These are phyloP conservation scores for Neelides sp. DNA, from an alignment of 1,140 invertebrate genomes.

Conservation along the genomic window DNA sequence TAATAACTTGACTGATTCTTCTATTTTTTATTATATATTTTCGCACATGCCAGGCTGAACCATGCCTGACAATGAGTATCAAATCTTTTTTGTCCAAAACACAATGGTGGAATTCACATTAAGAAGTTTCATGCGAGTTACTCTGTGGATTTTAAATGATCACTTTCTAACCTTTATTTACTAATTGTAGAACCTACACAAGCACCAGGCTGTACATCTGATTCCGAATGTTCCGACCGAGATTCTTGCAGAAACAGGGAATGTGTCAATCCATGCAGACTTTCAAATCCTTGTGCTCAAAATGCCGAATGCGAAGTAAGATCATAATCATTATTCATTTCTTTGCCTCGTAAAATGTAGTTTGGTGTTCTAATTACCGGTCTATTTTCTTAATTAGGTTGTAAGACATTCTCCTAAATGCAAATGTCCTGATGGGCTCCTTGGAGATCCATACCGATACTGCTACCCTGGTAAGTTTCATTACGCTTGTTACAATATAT, in stretches of 20 bases:
- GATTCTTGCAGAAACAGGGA: slow-evolving; percentile 57
- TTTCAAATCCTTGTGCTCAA: slow-evolving; percentile 58
- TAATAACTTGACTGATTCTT: no score
- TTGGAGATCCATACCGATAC: slow-evolving; percentile 65
- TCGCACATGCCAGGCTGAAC: no score
- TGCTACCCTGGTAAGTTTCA: slow-evolving; percentile 51
- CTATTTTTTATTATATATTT: no score
- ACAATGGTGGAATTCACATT: no score
- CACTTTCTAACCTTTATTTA: background rate
- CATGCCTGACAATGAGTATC: no score
- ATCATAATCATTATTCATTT: background rate
- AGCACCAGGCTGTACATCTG: slow-evolving; percentile 51
- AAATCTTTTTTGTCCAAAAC: no score
- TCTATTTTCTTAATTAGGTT: slow-evolving; percentile 31
- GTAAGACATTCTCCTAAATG: slow-evolving; percentile 62
- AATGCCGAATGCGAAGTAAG: slow-evolving; percentile 61
- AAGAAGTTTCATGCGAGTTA: no score
- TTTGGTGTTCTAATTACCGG: background rate
- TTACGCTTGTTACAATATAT: no score
- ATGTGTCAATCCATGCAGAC: slow-evolving; percentile 63
- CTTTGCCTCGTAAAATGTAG: background rate
- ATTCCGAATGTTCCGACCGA: slow-evolving; percentile 56
- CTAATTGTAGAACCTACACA: slow-evolving; percentile 35
- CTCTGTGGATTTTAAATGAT: no score
- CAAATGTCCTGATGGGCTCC: slow-evolving; percentile 50